Base-by-base conservation (phyloP, 2,113 vertebrate genomes). In the Aix galericulata region DNA sequence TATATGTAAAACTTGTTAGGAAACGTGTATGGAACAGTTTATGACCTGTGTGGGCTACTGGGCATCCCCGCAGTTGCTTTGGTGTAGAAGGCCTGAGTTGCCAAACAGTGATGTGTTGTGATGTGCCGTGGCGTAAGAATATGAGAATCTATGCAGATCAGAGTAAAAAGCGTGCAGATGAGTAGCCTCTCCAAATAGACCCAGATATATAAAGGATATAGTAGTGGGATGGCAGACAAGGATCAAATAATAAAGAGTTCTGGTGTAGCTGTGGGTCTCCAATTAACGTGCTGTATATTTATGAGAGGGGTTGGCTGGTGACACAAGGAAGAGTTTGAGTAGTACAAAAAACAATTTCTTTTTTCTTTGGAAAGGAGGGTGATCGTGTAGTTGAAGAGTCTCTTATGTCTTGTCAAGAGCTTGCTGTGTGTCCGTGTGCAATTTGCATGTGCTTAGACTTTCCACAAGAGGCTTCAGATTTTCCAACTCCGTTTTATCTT, bases 391-490 rank as follows among this genome's bases (percentile, higher is more conserved):
- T 85, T 92, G 69, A 22, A 48, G 46, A 48, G n/a, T 72, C 62
- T 92, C 62, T 40, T 78, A 60, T 84, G 56, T 40, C 40, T 88
- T 93, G 74, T 83, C 84, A 91, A 85, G 93, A 82, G 26, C 53
- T 86, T 93, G 42, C 73, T 89, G 20, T 75, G 13, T 82, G 62
- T 93, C 62, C 23, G 3, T 56, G 29, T 91, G 84, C 80, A 52
- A 34, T 86, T 64, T 81, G 56, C 36, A 25, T 69, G 93, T 72
- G 58, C 71, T 91, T 18, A 91, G 34, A 82, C 91, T 97, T 94
- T 93, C 84, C 84, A 78, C 78, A 55, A 69, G 63, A 68, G 48
- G 20, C 60, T 27, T 94, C 64, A 80, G 55, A 71, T 88, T 92
- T 95, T 96, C 79, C 0, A 0, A 1, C 52, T 89, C 62, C 48